A percentile compares a stretch with the other conserved stretches of the same genome.
These are phyloP conservation scores for Leptopilina boulardi DNA, from an alignment of 1,140 invertebrate species.

Conservation along the genomic window DNA sequence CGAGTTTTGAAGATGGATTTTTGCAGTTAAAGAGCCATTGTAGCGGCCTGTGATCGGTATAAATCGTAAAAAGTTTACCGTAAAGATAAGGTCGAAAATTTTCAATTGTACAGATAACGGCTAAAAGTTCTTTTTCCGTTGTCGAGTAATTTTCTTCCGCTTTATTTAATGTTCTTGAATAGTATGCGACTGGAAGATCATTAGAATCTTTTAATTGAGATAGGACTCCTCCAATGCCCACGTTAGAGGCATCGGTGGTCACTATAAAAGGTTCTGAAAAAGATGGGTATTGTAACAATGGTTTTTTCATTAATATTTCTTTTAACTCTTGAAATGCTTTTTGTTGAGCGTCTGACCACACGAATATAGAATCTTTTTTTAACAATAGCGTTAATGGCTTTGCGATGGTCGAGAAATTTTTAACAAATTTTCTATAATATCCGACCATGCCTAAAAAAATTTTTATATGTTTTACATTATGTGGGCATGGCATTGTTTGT, in stretches of 20 bases:
- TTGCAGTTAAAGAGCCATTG: constrained; percentile 71
- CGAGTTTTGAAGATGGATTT: constrained; percentile 68
- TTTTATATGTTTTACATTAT: constrained; percentile 67
- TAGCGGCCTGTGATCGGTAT: constrained; percentile 69
- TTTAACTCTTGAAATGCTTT: constrained; percentile 59
- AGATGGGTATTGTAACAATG: constrained; percentile 65
- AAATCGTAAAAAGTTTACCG: constrained; percentile 62
- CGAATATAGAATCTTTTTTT: constrained; percentile 56
- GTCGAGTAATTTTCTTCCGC: constrained; percentile 59
- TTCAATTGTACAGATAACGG: constrained; percentile 67
- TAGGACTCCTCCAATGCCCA: constrained; percentile 64
- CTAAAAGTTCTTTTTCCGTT: constrained; percentile 65
- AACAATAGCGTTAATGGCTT: constrained; percentile 58
- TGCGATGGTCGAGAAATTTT: constrained; percentile 58
- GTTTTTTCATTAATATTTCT: constrained; percentile 57
- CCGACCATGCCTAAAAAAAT: constrained; percentile 69
- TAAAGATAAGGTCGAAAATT: too few species aligned
- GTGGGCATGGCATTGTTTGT: constrained; percentile 57
- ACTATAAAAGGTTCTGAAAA: constrained; percentile 64
- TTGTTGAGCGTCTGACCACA: constrained; percentile 57
- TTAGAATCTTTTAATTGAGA: too few species aligned
- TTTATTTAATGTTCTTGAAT: constrained; percentile 50
- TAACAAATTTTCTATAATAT: constrained; percentile 68
- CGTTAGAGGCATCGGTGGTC: constrained; percentile 68
- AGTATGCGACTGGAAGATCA: constrained; percentile 62